These are phyloP conservation scores for Phymatocera aterrima DNA, from an alignment of 2,888 invertebrate species.

Conservation along the genomic window DNA sequence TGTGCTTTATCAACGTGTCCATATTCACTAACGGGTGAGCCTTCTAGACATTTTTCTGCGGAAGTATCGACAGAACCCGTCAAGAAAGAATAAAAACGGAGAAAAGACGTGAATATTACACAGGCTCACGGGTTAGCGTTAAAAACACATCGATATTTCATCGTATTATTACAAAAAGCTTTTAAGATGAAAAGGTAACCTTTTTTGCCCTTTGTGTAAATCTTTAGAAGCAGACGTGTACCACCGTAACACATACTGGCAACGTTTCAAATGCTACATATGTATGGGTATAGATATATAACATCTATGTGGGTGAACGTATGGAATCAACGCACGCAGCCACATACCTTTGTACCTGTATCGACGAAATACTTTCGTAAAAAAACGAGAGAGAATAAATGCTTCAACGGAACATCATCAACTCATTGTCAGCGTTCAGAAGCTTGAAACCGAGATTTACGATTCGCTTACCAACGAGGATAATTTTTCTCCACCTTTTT, in stretches of 20 bases:
- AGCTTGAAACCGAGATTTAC: neutral
- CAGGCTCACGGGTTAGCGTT: constrained; percentile 14
- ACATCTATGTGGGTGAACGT: neutral
- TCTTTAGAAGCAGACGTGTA: neutral
- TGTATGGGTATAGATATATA: neutral
- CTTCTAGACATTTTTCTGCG: too few relatives aligned
- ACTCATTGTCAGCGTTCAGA: neutral
- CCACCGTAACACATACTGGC: constrained; percentile 14
- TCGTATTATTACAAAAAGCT: constrained; percentile 37
- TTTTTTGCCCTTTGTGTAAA: constrained; percentile 34
- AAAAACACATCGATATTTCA: constrained; percentile 27
- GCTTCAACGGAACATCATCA: neutral
- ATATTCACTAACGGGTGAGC: too few relatives aligned
- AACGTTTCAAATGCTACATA: constrained; percentile 25
- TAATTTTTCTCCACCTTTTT: neutral
- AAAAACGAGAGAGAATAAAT: neutral
- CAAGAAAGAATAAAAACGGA: neutral
- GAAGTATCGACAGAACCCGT: neutral
- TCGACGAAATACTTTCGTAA: neutral
- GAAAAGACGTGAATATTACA: neutral
- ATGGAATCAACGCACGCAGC: neutral
- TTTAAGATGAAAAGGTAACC: constrained; percentile 27
- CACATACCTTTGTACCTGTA: neutral
- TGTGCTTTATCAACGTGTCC: too few relatives aligned
- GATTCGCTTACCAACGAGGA: neutral